Evolutionary conservation across 1,140 invertebrate genomes (phyloP).

Genomic region (Argopecten irradians): DNA sequence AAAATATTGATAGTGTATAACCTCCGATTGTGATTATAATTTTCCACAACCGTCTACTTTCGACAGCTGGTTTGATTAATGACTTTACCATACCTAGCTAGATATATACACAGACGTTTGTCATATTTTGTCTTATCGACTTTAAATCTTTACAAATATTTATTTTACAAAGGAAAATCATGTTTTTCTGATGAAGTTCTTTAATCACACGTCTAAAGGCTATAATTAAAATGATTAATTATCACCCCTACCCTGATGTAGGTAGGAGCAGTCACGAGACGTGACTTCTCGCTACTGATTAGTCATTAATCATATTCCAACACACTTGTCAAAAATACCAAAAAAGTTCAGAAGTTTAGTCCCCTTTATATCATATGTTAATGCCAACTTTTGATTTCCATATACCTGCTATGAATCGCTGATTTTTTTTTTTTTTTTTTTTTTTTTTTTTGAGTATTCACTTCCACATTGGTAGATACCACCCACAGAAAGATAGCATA

Average conservation of each 20-base stretch:
- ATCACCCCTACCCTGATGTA: neutral
- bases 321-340: neutral
- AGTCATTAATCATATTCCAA: conserved; percentile 7
- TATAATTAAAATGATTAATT: conserved; percentile 19
- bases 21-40: neutral
- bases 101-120: neutral
- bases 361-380: neutral
- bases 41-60: neutral
- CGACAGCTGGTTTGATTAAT: neutral
- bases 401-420: neutral
- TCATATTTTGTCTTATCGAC: conserved; percentile 22
- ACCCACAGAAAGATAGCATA: too few relatives aligned
- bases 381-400: neutral
- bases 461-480: too few relatives aligned
- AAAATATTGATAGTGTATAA: neutral
- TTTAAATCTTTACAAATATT: neutral
- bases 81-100: neutral
- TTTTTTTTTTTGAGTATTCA: too few relatives aligned
- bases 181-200: conserved; percentile 8
- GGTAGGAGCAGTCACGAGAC: neutral
- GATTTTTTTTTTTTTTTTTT: too few relatives aligned
- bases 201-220: neutral
- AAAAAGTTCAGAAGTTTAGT: neutral
- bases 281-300: neutral
- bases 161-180: conserved; percentile 23